These are phyloP conservation scores for Himalopsyche phryganea DNA, from an alignment of 1,140 invertebrate species.

Conservation along the genomic window DNA sequence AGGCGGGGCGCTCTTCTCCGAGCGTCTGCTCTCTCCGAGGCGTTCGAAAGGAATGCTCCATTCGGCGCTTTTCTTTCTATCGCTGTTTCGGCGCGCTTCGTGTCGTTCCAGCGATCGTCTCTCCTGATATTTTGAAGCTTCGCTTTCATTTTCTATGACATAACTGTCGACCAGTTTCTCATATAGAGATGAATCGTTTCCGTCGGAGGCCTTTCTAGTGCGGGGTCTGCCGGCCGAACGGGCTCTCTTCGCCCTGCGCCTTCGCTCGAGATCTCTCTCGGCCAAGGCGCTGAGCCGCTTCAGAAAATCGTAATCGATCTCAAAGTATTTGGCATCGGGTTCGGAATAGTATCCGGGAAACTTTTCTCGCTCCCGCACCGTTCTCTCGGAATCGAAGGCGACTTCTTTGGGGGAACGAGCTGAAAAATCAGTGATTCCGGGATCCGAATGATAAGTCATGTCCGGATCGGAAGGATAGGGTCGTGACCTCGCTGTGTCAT, in stretches of 20 bases:
- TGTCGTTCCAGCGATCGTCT: too few relatives aligned
- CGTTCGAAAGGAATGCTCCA: too few relatives aligned
- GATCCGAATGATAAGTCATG: slow-evolving; percentile 29
- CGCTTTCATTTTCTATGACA: slow-evolving; percentile 9
- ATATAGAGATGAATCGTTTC: slow-evolving; percentile 17
- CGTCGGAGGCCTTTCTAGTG: slow-evolving; percentile 1
- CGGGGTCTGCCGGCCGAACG: slow-evolving; percentile 1
- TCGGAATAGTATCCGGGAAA: slow-evolving; percentile 46
- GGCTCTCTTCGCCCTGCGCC: slow-evolving; percentile 13
- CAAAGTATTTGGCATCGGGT: slow-evolving; percentile 51
- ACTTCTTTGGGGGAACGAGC: slow-evolving; percentile 34
- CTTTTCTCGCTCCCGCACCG: slow-evolving; percentile 2
- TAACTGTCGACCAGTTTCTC: slow-evolving; percentile 25
- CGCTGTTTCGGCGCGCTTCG: too few relatives aligned
- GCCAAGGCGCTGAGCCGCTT: slow-evolving; percentile 47
- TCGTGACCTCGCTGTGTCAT: too few relatives aligned
- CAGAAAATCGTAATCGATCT: slow-evolving; percentile 51
- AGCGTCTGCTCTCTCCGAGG: background rate
- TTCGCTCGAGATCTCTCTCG: slow-evolving; percentile 26
- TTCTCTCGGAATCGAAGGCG: slow-evolving; percentile 2
- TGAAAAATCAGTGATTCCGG: slow-evolving; percentile 2
- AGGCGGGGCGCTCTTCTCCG: background rate
- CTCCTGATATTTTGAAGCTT: background rate
- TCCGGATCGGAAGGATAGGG: slow-evolving; percentile 42
- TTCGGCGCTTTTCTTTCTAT: too few relatives aligned